These are phyloP conservation scores for Aporophyla lueneburgensis DNA, from an alignment of 2,888 invertebrate genomes.

Conservation along the genomic window DNA sequence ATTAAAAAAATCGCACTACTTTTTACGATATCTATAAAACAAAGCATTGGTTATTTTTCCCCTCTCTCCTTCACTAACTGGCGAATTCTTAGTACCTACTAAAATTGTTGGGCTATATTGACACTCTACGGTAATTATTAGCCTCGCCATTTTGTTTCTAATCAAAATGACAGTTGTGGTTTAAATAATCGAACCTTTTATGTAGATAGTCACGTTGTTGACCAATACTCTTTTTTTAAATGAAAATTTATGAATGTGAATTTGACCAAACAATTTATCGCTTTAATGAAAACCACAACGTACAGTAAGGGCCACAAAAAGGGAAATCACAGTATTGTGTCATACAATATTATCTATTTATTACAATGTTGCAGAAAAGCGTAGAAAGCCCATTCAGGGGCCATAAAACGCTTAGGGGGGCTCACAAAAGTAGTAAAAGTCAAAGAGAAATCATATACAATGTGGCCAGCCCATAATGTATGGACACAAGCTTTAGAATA, in stretches of 20 bases:
- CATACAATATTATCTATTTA: conserved; percentile 16
- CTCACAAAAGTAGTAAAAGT: conserved; percentile 56
- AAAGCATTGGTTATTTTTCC: conserved; percentile 55
- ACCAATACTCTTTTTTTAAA: not conserved
- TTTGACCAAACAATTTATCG: conserved; percentile 11
- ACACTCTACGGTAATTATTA: not conserved
- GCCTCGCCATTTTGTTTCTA: not conserved
- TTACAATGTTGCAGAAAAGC: conserved; percentile 38
- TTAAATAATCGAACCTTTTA: not conserved
- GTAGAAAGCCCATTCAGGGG: conserved; percentile 36
- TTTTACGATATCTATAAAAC: conserved; percentile 66
- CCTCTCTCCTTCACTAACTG: conserved; percentile 30
- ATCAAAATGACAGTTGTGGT: not conserved
- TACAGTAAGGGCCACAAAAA: not conserved
- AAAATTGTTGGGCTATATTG: not conserved
- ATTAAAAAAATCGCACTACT: conserved; percentile 48
- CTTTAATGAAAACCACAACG: conserved; percentile 21
- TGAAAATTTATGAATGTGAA: not conserved
- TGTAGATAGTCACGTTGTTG: not conserved
- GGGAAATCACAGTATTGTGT: conserved; percentile 20
- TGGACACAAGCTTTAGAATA: conserved; percentile 5
- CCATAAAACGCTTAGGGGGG: conserved; percentile 51
- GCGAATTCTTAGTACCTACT: not conserved
- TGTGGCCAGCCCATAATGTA: conserved; percentile 19
- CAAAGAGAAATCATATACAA: conserved; percentile 40